Evolutionary conservation across 2,797 vertebrate genomes (phyloP), one percentile per base, ranked within the genome.

Genomic region (Mareca penelope): DNA sequence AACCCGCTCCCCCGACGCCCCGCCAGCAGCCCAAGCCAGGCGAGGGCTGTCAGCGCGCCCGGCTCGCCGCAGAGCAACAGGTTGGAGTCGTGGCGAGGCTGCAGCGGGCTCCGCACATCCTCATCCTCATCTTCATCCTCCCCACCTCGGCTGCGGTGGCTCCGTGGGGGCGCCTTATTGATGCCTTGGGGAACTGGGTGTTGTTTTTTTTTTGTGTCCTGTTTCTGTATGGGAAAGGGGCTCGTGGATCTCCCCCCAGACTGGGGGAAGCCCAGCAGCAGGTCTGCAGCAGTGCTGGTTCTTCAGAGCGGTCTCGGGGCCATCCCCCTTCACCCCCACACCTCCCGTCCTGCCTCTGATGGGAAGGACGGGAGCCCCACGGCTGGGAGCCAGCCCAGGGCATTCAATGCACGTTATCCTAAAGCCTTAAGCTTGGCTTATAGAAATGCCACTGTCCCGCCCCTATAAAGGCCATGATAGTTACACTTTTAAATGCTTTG

Each of bases 51-150:
- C 85, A 93, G 91, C 86, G 60, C 72, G 76, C 95, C 80, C 97
- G 94, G 97, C 96, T 85, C 91, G 96, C 72, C 35, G 5, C 12
- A 29, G 60, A 39, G 97, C 98, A 98, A 98, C 98, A 98, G 97
- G 98, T 98, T 89, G 59, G 95, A 65, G 96, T 90, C 61, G 82
- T 61, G 68, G 81, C 1, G 35, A 92, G 89, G 91, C 63, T 76
- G 85, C 84, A 50, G 50, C 14, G 23, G 77, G 94, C 86, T 80
- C 89, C 60, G 73, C 29, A 67, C 21, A 44, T 8, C 4, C 42
- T 44, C 59, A 40, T 53, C 35, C 7, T 37, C 61, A 28, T 8
- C 4, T 28, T 6, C 46, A 6, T 48, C 46, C 46, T 48, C 46
- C 46, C 22, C 46, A 48, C 12, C 48, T 48, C 48, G 23, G 48